Evolutionary conservation across 2,113 vertebrate genomes (phyloP).

Genomic region (Grammomys dolichurus): DNA sequence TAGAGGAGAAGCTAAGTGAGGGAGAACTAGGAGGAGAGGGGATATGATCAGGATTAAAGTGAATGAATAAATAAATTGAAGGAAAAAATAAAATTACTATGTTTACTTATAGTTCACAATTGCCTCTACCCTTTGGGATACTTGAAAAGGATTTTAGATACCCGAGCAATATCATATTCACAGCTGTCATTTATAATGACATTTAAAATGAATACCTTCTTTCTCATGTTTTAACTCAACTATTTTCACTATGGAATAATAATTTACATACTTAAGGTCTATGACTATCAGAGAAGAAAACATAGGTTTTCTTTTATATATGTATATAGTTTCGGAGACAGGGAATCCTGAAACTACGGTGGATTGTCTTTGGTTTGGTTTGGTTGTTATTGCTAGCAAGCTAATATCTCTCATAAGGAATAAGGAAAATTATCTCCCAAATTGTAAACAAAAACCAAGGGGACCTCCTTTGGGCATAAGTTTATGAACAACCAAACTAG

Average conservation of each 20-base stretch:
- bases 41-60: no score
- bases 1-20: no score
- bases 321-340: slow-evolving; percentile 40
- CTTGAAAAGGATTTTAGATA: slow-evolving; percentile 15
- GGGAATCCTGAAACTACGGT: slow-evolving; percentile 45
- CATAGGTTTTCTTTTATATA: slow-evolving; percentile 4
- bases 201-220: slow-evolving; percentile 30
- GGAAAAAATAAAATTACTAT: neutral
- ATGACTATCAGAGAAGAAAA: neutral
- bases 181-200: slow-evolving; percentile 42
- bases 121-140: neutral
- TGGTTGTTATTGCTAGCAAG: neutral
- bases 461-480: neutral
- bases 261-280: neutral
- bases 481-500: slow-evolving; percentile 28
- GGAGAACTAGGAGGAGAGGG: no score
- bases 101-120: slow-evolving; percentile 17
- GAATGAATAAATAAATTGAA: no score
- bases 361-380: slow-evolving; percentile 44
- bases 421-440: neutral
- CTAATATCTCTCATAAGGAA: neutral
- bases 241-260: slow-evolving; percentile 41
- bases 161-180: slow-evolving; percentile 46
- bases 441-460: neutral
- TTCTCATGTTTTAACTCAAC: slow-evolving; percentile 52